phyloP scores from a whole-genome alignment of 2,113 vertebrate species.

The Acrocephalus kingi region DNA sequence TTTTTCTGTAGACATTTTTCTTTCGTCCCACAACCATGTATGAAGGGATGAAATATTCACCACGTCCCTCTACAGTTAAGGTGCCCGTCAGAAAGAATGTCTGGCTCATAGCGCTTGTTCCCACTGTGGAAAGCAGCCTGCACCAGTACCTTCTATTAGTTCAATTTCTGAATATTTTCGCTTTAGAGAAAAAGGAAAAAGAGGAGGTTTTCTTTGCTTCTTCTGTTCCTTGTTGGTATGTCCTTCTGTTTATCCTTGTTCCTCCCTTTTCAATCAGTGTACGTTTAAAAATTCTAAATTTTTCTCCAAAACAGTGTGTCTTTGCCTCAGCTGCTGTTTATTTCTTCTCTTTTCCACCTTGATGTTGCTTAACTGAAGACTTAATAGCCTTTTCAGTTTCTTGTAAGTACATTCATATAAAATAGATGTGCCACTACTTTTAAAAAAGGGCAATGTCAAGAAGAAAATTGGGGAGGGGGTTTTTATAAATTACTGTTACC shows the following conservation, averaged over 20 bases:
- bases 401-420: neutral
- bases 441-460: neutral
- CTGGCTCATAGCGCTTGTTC: neutral
- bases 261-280: neutral
- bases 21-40: neutral
- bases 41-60: neutral
- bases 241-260: neutral
- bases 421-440: neutral
- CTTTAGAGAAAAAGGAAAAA: neutral
- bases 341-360: constrained; percentile 24
- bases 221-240: neutral
- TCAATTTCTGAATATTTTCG: neutral
- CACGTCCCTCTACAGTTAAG: neutral
- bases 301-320: neutral
- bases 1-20: neutral
- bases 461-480: neutral
- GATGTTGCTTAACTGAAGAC: neutral
- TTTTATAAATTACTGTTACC: neutral
- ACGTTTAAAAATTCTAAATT: neutral
- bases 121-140: neutral
- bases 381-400: constrained; percentile 24
- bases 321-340: constrained; percentile 10
- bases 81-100: neutral
- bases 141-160: neutral
- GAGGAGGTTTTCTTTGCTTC: neutral